A percentile compares a stretch with the other conserved stretches of the same genome.
These are phyloP conservation scores for Scortum barcoo DNA, from an alignment of 2,113 vertebrate genomes.

Conservation along the genomic window DNA sequence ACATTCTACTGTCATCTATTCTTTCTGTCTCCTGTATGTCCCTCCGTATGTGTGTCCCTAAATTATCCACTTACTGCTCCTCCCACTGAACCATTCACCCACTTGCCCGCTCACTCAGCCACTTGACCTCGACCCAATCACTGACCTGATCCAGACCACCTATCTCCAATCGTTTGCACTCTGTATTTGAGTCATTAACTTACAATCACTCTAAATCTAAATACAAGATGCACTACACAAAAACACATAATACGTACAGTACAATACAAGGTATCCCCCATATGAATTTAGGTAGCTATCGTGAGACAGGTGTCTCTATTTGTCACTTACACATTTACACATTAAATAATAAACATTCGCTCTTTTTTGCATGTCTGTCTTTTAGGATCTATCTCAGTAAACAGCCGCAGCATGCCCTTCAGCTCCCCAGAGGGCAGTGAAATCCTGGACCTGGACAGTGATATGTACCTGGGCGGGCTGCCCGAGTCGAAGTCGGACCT, in stretches of 20 bases:
- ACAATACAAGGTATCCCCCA: not conserved
- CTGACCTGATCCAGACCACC: not conserved
- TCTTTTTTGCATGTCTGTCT: not conserved
- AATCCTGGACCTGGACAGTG: conserved; percentile 92
- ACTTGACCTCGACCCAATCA: conserved; percentile 16
- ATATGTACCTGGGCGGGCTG: conserved; percentile 92
- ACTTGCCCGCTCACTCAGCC: conserved; percentile 16
- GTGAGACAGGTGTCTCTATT: not conserved
- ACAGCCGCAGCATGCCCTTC: conserved; percentile 93
- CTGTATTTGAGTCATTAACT: not conserved
- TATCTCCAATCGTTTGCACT: not conserved
- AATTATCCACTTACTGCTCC: conserved; percentile 40
- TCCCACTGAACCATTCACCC: not conserved
- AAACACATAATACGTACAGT: not conserved
- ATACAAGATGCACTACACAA: not conserved
- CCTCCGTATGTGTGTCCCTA: conserved; percentile 36
- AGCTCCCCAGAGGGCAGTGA: conserved; percentile 93
- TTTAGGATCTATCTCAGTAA: conserved; percentile 92
- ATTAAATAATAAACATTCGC: not conserved
- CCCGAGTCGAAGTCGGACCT: conserved; percentile 87
- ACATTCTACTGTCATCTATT: conserved; percentile 36
- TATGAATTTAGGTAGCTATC: not conserved
- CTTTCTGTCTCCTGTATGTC: conserved; percentile 17
- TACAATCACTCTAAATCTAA: not conserved
- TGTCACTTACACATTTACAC: not conserved